These are phyloP conservation scores for Poecilia velifera DNA, from an alignment of 2,797 vertebrate species.

Conservation along the genomic window DNA sequence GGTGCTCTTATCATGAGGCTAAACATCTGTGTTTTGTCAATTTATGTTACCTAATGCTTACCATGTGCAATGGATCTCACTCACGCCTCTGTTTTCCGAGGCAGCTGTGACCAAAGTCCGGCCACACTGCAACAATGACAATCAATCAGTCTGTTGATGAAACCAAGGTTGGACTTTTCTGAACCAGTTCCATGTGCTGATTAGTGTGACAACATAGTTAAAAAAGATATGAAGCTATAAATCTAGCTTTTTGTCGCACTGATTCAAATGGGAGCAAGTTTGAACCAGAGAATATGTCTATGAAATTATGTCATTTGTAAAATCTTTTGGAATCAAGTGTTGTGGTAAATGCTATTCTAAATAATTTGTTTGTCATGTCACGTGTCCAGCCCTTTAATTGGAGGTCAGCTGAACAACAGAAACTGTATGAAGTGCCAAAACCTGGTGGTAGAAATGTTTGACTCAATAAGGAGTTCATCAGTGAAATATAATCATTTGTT, in stretches of 20 bases:
- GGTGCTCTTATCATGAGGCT: too few relatives aligned
- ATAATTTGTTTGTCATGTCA: not conserved
- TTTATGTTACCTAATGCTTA: conserved; percentile 12
- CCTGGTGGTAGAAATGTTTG: not conserved
- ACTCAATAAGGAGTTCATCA: not conserved
- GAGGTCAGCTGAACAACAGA: not conserved
- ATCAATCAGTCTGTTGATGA: conserved; percentile 53
- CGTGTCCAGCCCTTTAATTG: not conserved
- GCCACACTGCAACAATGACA: conserved; percentile 52
- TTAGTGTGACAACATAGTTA: conserved; percentile 23
- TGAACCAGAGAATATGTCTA: conserved; percentile 22
- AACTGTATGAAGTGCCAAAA: not conserved
- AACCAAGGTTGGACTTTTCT: conserved; percentile 71
- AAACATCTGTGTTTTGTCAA: not conserved
- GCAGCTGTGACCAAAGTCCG: conserved; percentile 64
- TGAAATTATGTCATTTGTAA: not conserved
- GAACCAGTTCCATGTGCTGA: conserved; percentile 35
- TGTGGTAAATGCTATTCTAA: not conserved
- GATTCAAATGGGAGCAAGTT: conserved; percentile 18
- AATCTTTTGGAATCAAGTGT: not conserved
- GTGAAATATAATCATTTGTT: not conserved
- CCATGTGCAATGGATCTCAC: conserved; percentile 33
- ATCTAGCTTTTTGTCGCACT: conserved; percentile 23
- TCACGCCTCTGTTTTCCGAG: conserved; percentile 47
- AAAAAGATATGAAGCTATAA: conserved; percentile 28